These are phyloP conservation scores for Clarias magur DNA, from an alignment of 2,113 vertebrate species.

Conservation along the genomic window DNA sequence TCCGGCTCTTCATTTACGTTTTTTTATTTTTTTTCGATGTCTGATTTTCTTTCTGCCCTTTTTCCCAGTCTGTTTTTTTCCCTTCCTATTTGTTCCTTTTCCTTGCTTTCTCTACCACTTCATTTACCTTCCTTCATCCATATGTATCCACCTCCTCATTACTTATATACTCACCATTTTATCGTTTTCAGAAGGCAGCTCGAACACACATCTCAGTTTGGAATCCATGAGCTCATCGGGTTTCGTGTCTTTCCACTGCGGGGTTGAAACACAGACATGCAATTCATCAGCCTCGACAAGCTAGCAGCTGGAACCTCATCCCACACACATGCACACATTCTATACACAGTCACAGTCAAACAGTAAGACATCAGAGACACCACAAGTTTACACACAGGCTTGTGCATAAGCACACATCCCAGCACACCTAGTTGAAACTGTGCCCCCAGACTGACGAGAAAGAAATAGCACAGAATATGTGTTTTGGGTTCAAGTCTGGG, in stretches of 20 bases:
- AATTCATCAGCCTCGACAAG: conserved; percentile 59
- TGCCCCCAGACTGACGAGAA: background rate
- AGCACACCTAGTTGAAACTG: background rate
- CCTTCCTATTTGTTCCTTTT: background rate
- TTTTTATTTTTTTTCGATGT: too few species aligned
- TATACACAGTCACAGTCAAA: background rate
- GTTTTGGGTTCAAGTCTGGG: background rate
- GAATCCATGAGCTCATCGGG: conserved; percentile 99
- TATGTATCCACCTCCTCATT: background rate
- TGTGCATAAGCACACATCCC: background rate
- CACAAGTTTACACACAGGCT: background rate
- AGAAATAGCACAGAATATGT: background rate
- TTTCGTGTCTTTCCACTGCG: conserved; percentile 97
- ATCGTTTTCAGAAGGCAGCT: conserved; percentile 95
- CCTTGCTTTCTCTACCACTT: background rate
- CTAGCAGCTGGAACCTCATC: conserved; percentile 56
- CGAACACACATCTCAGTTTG: conserved; percentile 98
- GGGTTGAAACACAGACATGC: conserved; percentile 62
- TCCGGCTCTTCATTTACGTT: too few species aligned
- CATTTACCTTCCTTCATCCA: background rate
- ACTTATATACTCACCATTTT: conserved; percentile 84
- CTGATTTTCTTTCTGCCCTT: too few species aligned
- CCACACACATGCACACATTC: conserved; percentile 1
- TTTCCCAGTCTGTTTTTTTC: background rate
- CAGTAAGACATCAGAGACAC: background rate